Conservation (phyloP, 2,888 invertebrate genomes). For the Myathropa florea region DNA sequence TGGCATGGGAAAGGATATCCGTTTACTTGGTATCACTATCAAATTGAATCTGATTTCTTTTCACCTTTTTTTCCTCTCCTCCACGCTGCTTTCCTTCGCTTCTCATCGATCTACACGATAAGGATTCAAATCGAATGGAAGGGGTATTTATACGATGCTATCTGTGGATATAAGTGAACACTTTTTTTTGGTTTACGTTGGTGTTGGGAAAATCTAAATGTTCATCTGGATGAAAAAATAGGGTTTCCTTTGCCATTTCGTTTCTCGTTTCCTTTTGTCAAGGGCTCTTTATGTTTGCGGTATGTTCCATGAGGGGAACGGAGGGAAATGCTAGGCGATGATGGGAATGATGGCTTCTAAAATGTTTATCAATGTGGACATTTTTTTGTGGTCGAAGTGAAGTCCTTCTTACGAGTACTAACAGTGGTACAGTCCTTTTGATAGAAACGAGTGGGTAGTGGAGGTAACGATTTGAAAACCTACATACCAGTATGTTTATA, state of each 20-base stretch:
- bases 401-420: not conserved
- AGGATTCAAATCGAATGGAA: slow-evolving; percentile 33
- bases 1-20: slow-evolving; percentile 53
- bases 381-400: not conserved
- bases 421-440: not conserved
- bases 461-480: not conserved
- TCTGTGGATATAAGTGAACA: not conserved
- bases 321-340: slow-evolving; percentile 6
- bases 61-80: slow-evolving; percentile 9
- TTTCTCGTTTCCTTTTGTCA: slow-evolving; percentile 41
- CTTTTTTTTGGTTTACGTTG: not conserved
- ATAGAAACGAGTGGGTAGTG: not conserved
- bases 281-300: slow-evolving; percentile 45
- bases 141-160: slow-evolving; percentile 39
- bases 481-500: not conserved
- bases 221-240: slow-evolving; percentile 33
- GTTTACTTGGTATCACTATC: slow-evolving; percentile 57
- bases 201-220: slow-evolving; percentile 27
- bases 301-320: not conserved
- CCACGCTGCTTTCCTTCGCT: not conserved
- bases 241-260: slow-evolving; percentile 37
- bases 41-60: slow-evolving; percentile 56
- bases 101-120: slow-evolving; percentile 45
- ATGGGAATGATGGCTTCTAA: slow-evolving; percentile 31
- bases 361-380: slow-evolving; percentile 28